A percentile compares a stretch with the other conserved stretches of the same genome.
phyloP scores from a whole-genome alignment of 2,113 vertebrate genomes.

The Microtus richardsoni region DNA sequence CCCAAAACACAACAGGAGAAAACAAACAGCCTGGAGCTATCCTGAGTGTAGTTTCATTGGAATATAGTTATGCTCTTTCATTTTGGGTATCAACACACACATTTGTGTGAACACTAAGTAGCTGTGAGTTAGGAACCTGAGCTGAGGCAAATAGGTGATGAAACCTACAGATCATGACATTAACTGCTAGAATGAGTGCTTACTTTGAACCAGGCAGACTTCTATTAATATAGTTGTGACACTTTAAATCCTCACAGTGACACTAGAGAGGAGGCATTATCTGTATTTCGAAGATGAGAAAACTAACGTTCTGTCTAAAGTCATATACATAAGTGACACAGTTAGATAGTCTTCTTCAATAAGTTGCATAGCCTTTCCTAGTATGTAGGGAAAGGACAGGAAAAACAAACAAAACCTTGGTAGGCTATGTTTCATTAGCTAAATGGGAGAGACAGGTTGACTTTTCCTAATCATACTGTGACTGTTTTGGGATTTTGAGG shows the following conservation, averaged over 20 bases:
- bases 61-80: neutral
- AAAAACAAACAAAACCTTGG: neutral
- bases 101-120: neutral
- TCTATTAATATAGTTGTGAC: neutral
- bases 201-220: neutral
- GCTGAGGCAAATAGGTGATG: neutral
- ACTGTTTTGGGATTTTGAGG: conserved; percentile 15
- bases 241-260: neutral
- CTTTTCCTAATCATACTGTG: neutral
- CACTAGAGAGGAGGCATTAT: neutral
- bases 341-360: neutral
- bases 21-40: neutral
- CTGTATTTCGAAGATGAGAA: neutral
- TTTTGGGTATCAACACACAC: neutral
- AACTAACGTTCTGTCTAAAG: neutral
- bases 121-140: neutral
- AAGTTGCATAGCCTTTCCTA: neutral
- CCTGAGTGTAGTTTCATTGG: neutral
- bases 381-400: neutral
- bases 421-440: neutral
- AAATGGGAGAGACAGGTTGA: neutral
- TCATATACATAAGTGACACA: conserved; percentile 12
- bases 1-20: neutral
- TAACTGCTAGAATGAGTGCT: neutral
- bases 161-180: neutral